Percentiles rank a stretch among this genome's conserved stretches.
phyloP scores from a whole-genome alignment of 2,797 vertebrate genomes.

The Distichodus sexfasciatus region DNA sequence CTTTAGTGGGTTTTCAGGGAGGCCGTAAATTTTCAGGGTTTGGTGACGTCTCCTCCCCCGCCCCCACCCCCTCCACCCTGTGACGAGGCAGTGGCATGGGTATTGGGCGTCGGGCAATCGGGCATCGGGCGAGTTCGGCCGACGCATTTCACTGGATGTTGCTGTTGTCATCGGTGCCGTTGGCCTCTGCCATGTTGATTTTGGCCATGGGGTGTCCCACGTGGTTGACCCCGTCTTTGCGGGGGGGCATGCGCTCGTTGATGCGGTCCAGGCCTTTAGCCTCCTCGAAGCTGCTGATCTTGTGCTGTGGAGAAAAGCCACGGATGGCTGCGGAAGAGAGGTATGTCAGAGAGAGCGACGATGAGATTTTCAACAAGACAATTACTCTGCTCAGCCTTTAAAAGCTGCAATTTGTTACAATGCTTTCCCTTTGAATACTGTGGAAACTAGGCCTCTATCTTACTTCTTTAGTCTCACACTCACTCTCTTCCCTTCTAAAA shows the following conservation, averaged over 20 bases:
- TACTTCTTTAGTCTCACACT: too few species aligned
- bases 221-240: constrained; percentile 77
- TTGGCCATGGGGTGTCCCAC: constrained; percentile 81
- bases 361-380: constrained; percentile 23
- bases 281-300: constrained; percentile 82
- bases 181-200: constrained; percentile 82
- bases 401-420: not conserved
- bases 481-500: too few species aligned
- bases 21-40: constrained; percentile 70
- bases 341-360: constrained; percentile 28
- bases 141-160: constrained; percentile 79
- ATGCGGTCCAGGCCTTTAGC: constrained; percentile 82
- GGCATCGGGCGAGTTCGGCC: too few species aligned
- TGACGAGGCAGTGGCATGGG: constrained; percentile 55
- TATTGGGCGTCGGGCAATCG: constrained; percentile 53
- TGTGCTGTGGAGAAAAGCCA: constrained; percentile 82
- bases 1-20: constrained; percentile 68
- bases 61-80: too few species aligned
- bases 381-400: not conserved
- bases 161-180: constrained; percentile 83
- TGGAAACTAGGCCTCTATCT: too few species aligned
- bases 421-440: too few species aligned
- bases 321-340: constrained; percentile 74
- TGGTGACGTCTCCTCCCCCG: constrained; percentile 76
- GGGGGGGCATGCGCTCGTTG: constrained; percentile 83